Evolutionary conservation across 1,140 invertebrate species (phyloP).

Genomic region (Formica exsecta): DNA sequence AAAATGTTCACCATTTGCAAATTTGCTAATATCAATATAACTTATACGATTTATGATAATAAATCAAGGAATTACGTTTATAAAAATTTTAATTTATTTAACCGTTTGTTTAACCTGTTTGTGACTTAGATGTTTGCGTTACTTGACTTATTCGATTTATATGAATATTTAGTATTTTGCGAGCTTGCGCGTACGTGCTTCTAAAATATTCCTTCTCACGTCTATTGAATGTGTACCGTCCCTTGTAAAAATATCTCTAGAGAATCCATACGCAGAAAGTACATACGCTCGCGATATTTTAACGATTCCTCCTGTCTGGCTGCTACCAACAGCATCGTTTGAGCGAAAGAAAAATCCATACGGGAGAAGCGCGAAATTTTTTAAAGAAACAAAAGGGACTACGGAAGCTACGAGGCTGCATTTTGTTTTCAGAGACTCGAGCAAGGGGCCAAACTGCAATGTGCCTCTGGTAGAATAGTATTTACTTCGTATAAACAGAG

Average conservation of each 20-base stretch:
- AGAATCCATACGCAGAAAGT: constrained; percentile 21
- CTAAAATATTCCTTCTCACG: constrained; percentile 41
- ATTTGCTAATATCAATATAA: constrained; percentile 18
- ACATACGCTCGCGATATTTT: constrained; percentile 54
- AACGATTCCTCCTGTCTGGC: constrained; percentile 43
- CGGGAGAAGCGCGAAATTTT: constrained; percentile 46
- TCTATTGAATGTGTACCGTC: background rate
- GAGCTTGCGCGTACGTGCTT: background rate
- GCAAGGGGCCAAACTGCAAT: background rate
- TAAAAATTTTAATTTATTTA: background rate
- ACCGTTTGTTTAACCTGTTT: background rate
- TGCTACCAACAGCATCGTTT: constrained; percentile 26
- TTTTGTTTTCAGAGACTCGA: constrained; percentile 49
- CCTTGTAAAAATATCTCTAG: constrained; percentile 49
- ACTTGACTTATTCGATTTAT: constrained; percentile 22
- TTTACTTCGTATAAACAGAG: constrained; percentile 58
- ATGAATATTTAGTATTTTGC: constrained; percentile 41
- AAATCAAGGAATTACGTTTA: too few species aligned
- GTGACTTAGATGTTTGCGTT: background rate
- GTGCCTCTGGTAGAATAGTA: constrained; percentile 21
- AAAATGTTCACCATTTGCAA: background rate
- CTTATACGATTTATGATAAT: background rate
- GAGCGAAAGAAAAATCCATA: constrained; percentile 52
- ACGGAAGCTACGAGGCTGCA: background rate
- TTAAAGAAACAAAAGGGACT: constrained; percentile 54